Conservation (phyloP, 2,113 vertebrate genomes). For the Daphoenositta chrysoptera region DNA sequence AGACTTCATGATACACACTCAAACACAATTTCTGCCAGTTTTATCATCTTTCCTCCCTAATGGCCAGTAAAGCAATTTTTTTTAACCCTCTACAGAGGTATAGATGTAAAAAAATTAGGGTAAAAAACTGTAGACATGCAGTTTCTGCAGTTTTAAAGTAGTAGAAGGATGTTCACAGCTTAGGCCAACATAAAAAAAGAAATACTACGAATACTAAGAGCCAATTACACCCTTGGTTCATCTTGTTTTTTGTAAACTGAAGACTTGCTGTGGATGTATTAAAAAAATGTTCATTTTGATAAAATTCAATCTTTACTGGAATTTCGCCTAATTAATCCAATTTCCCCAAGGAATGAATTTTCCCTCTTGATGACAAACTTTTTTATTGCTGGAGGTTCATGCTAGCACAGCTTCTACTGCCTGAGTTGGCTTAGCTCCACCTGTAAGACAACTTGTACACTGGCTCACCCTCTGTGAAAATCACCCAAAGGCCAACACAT, state of each 20-base stretch:
- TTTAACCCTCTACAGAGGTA: not conserved
- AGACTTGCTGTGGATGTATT: not conserved
- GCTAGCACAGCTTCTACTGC: not conserved
- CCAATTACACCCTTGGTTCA: fast-evolving
- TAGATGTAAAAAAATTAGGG: not conserved
- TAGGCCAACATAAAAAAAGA: not conserved
- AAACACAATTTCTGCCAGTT: not conserved
- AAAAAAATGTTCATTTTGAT: not conserved
- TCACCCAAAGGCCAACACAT: not conserved
- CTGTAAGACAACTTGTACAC: not conserved
- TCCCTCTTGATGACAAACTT: not conserved
- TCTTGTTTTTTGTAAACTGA: not conserved
- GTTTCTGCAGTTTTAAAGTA: not conserved
- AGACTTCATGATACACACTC: not conserved
- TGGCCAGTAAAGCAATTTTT: not conserved
- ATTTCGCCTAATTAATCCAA: not conserved
- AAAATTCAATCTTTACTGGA: not conserved
- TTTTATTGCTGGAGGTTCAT: not conserved
- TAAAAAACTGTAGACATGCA: not conserved
- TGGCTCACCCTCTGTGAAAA: not conserved
- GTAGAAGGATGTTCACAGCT: not conserved
- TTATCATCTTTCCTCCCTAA: not conserved
- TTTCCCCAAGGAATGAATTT: not conserved
- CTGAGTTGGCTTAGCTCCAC: not conserved
- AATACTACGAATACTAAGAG: not conserved